Evolutionary conservation across 2,113 vertebrate species (phyloP), one percentile per base, ranked within the genome.

Genomic region (Macroglossus sobrinus): DNA sequence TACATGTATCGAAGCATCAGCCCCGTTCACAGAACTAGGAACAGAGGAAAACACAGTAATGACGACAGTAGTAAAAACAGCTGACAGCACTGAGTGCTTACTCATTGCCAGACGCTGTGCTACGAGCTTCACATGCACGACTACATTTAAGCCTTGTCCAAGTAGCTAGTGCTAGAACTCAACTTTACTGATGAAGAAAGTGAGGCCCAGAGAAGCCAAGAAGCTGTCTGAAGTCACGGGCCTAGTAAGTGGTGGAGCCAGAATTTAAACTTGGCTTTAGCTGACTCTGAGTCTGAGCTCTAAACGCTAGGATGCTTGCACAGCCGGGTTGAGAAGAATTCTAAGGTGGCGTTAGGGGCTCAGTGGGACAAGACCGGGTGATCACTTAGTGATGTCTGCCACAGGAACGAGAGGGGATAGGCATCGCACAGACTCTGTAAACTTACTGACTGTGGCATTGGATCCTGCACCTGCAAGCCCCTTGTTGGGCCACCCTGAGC

Each of bases 51-150:
- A 35, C 5, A 18, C 61, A 10, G 35, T 3, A 4, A 1, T 16
- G 8, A 68, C 59, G 5, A 21, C 12, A 21, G 71, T 15, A 10
- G 30, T 38, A 24, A 16, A n/a, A 33, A 40, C 0, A n/a, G 89
- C 35, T 12, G 53, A 64, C 5, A 2, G 43, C 26, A 1, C 0
- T 2, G 1, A 26, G 28, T 26, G 69, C 69, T 22, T n/a, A 10
- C n/a, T 24, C 14, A 0, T 5, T 14, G 86, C 57, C 35, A 43
- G 7, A 13, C 15, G 1, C 57, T 33, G 0, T 0, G 33, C 28
- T 2, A 0, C 2, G 21, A 12, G n/a, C 10, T 21, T 33, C 69
- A 4, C 43, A 16, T 0, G 53, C 38, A 40, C 76, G 30, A 4
- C 21, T 8, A 28, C 55, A 66, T 0, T 0, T 1, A 30, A 30